These are phyloP conservation scores for Squalus acanthias DNA, from an alignment of 2,797 vertebrate genomes.

Conservation along the genomic window DNA sequence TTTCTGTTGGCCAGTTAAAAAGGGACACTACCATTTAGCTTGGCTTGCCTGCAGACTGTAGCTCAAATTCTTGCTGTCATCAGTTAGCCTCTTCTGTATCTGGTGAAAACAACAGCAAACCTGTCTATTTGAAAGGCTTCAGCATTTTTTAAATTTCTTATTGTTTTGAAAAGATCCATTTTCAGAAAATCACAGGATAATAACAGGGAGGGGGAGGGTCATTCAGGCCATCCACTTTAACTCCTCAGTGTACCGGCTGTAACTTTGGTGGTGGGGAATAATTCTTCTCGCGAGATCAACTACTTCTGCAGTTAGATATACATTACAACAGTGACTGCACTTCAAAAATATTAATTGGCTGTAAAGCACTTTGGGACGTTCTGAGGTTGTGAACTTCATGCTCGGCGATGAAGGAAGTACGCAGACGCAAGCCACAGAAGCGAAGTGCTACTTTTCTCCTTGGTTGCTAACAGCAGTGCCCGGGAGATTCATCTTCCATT, in stretches of 20 bases:
- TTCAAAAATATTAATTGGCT: neutral
- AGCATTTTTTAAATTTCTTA: neutral
- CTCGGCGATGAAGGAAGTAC: neutral
- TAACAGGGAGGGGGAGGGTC: neutral
- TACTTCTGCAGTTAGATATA: neutral
- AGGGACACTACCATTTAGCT: neutral
- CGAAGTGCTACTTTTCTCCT: neutral
- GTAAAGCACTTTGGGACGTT: neutral
- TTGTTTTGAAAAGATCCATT: neutral
- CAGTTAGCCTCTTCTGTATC: neutral
- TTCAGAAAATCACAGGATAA: neutral
- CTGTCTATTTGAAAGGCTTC: neutral
- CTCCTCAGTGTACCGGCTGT: neutral
- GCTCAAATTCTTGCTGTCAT: neutral
- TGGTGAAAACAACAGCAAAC: neutral
- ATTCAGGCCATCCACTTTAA: neutral
- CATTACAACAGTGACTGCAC: neutral
- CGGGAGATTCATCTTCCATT: neutral
- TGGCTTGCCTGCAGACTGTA: neutral
- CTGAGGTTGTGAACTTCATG: neutral
- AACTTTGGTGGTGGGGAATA: neutral
- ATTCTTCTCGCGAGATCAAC: neutral
- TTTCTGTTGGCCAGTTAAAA: neutral
- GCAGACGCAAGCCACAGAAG: neutral
- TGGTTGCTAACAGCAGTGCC: neutral